Base-by-base conservation (phyloP, 2,888 invertebrate species). In the Exephanes ischioxanthus region DNA sequence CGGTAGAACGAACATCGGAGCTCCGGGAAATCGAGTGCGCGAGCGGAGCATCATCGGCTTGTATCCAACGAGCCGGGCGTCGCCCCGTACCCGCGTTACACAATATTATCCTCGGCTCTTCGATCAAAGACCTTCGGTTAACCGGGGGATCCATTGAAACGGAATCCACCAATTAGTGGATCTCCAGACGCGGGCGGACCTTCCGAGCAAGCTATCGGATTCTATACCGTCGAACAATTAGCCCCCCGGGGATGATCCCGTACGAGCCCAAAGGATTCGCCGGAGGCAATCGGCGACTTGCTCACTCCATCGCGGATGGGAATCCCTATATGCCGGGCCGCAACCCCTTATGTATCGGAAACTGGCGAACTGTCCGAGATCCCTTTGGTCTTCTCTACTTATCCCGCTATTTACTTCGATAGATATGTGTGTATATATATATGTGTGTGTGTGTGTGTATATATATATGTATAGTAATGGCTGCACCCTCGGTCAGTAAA, bases 81-180 rank as follows among this genome's bases (percentile, higher is more conserved):
- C 81, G 68, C 41, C 41, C 70, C 61, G 58, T 41, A 4, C 61
- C 9, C 37, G 72, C 45, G 41, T 30, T 48, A 55, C 22, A 73
- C 77, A 83, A 85, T 84, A 82, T 87, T 66, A 87, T 86, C 86
- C 73, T 30, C 45, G 77, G 79, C 51, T 48, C 58, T 81, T 45
- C 80, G 82, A 85, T 86, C 87, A 87, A 87, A 87, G 87, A 83
- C 84, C 80, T 82, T 75, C 37, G 76, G 67, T 48, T 80, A 22
- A 55, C 72, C 73, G 55, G 26, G 75, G 77, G 26, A 71, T 73
- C 76, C 81, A 83, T 86, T 84, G 80, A 75, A 80, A 84, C 80
- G 80, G 80, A 85, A 86, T 85, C 67, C 73, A 75, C 83, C 84
- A 87, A 86, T 87, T 86, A 87, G 86, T 33, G 58, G 77, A 84